These are phyloP conservation scores for Tetrao urogallus DNA, from an alignment of 2,113 vertebrate genomes.

Conservation along the genomic window DNA sequence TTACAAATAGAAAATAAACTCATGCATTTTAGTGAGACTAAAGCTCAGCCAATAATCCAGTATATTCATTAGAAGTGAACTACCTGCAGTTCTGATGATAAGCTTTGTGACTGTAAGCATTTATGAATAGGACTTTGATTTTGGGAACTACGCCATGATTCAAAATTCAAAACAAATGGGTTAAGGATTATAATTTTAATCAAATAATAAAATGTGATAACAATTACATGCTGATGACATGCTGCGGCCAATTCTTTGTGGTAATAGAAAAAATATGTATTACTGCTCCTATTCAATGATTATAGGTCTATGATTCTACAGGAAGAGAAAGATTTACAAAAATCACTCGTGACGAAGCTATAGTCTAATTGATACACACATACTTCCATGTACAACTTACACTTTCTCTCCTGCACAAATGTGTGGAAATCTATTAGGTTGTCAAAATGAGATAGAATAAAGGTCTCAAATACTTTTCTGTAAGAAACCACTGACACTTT, in stretches of 20 bases:
- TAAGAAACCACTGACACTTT: not conserved
- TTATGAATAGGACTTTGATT: not conserved
- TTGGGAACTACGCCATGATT: not conserved
- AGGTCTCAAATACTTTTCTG: not conserved
- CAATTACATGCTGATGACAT: not conserved
- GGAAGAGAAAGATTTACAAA: not conserved
- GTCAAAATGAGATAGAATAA: not conserved
- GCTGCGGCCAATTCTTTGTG: not conserved
- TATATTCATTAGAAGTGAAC: not conserved
- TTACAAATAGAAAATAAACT: not conserved
- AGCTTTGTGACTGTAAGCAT: not conserved
- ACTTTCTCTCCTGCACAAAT: not conserved
- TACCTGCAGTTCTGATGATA: not conserved
- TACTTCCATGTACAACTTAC: not conserved
- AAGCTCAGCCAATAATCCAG: not conserved
- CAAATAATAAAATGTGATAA: not conserved
- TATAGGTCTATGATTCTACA: not conserved
- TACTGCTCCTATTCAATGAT: not conserved
- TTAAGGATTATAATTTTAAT: not conserved
- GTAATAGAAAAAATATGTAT: not conserved
- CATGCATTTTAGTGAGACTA: not conserved
- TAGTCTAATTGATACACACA: too few species aligned
- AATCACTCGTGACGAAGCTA: not conserved
- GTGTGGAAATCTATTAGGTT: not conserved
- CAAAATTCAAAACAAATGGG: not conserved